Evolutionary conservation across 2,113 vertebrate genomes (phyloP).

Genomic region (Corythaixoides concolor): DNA sequence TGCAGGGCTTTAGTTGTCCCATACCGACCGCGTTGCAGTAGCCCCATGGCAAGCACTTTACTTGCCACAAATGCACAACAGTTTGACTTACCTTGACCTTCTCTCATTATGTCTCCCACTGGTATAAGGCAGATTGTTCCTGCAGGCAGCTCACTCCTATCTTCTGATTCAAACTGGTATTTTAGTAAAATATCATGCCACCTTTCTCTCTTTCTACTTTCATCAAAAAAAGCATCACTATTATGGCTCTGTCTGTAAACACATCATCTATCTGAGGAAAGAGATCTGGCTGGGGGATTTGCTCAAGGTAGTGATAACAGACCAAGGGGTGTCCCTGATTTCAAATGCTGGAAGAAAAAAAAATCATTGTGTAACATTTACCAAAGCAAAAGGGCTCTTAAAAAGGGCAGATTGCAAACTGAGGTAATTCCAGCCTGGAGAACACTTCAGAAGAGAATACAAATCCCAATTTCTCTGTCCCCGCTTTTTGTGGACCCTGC

Average conservation of each 20-base stretch:
- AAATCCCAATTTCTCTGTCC: neutral
- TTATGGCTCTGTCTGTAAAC: neutral
- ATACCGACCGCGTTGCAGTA: neutral
- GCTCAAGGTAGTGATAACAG: neutral
- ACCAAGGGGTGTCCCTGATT: neutral
- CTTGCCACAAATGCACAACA: neutral
- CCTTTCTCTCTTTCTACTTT: neutral
- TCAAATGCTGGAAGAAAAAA: neutral
- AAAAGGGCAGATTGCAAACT: neutral
- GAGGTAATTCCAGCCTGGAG: neutral
- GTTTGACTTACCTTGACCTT: neutral
- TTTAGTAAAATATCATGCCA: neutral
- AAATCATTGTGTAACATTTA: neutral
- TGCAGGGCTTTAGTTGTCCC: neutral
- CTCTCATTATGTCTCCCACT: neutral
- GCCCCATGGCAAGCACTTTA: rapidly evolving
- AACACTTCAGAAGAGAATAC: neutral
- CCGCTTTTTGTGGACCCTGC: neutral
- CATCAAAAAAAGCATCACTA: neutral
- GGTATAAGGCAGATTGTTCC: neutral
- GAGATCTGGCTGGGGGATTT: neutral
- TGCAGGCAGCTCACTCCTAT: neutral
- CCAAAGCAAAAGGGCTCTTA: neutral
- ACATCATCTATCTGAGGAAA: neutral
- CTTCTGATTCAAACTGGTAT: neutral